phyloP scores from a whole-genome alignment of 1,140 invertebrate genomes.

The Protaetia brevitarsis region DNA sequence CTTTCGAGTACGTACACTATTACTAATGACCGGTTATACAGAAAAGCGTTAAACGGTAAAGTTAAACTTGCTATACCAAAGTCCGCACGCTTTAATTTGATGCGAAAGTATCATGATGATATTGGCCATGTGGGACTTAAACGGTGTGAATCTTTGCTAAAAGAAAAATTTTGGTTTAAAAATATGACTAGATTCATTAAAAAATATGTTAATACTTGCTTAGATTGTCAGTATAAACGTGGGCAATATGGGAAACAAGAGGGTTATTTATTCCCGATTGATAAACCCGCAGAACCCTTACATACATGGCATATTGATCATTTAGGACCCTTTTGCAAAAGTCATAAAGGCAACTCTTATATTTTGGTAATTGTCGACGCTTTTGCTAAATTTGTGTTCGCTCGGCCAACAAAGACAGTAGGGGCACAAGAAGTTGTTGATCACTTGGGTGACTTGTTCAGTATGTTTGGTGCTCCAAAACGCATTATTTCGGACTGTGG shows the following conservation, averaged over 20 bases:
- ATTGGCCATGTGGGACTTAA: slow-evolving; percentile 24
- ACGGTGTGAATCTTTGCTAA: slow-evolving; percentile 10
- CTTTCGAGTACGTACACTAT: too few species aligned
- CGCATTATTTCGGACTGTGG: slow-evolving; percentile 29
- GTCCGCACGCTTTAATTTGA: slow-evolving; percentile 14
- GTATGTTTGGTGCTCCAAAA: slow-evolving; percentile 22
- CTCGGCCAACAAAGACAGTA: slow-evolving; percentile 25
- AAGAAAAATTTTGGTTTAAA: too few species aligned
- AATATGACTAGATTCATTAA: slow-evolving; percentile 7
- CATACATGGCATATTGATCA: slow-evolving; percentile 30
- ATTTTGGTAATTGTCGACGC: slow-evolving; percentile 27
- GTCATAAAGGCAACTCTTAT: slow-evolving; percentile 29
- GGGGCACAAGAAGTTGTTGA: slow-evolving; percentile 27
- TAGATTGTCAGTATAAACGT: slow-evolving; percentile 27
- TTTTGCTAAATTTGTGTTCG: slow-evolving; percentile 29
- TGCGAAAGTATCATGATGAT: slow-evolving; percentile 30
- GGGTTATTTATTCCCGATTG: not conserved
- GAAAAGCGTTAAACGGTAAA: not conserved
- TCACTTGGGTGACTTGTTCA: slow-evolving; percentile 27
- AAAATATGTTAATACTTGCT: slow-evolving; percentile 5
- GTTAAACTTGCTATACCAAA: slow-evolving; percentile 24
- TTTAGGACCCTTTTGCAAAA: slow-evolving; percentile 37
- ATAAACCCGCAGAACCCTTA: slow-evolving; percentile 5
- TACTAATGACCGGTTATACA: not conserved
- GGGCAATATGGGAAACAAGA: slow-evolving; percentile 22